Conservation (phyloP, 92 coral and sea anemone species). For the Palythoa grandis region DNA sequence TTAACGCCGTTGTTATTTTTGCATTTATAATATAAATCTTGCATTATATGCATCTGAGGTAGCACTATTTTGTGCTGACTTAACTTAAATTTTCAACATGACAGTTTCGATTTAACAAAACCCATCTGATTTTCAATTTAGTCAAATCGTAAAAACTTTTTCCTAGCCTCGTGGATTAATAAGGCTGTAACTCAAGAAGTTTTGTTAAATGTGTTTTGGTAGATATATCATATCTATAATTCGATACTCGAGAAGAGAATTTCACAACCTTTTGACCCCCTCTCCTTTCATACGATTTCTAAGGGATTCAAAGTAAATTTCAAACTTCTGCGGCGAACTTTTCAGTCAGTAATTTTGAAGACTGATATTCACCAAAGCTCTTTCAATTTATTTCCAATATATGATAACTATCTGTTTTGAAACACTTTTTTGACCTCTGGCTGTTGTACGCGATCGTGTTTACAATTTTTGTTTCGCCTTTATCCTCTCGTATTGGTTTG, state of each 20-base stretch:
- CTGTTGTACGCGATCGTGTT: no score
- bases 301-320: not conserved
- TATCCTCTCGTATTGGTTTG: not conserved
- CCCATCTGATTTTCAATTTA: not conserved
- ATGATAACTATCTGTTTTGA: not conserved
- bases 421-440: not conserved
- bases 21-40: not conserved
- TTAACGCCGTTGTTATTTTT: not conserved
- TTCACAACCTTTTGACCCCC: not conserved
- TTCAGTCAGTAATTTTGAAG: not conserved
- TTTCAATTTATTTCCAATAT: not conserved
- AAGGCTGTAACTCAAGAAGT: not conserved
- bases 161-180: not conserved
- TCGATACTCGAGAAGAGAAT: not conserved
- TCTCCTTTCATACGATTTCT: not conserved
- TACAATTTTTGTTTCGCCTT: not conserved
- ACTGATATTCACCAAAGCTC: not conserved
- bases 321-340: not conserved
- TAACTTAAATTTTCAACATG: not conserved
- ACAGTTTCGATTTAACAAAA: not conserved
- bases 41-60: slow-evolving; percentile 39
- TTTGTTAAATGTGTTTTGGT: not conserved
- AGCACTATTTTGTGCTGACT: slow-evolving; percentile 32
- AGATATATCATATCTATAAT: not conserved
- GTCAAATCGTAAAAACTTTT: not conserved